Evolutionary conservation across 2,888 invertebrate genomes (phyloP), one percentile per base, ranked within the genome.

Genomic region (Prosopocoilus inquinatus): DNA sequence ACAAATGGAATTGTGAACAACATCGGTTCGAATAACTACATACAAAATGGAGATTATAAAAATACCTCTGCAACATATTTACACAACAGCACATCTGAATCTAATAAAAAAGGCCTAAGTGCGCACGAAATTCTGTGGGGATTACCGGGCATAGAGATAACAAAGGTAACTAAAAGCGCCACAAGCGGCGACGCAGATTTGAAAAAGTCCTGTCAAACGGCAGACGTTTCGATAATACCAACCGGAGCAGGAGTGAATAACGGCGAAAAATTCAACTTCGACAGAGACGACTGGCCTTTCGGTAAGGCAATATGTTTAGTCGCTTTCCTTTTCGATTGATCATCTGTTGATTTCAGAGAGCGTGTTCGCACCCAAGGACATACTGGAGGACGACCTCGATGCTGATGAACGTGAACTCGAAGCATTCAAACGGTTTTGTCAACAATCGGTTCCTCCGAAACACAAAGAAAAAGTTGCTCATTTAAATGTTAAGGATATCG

Each of bases 371-470:
- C 91, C 91, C 44, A 89, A 89, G 77, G 88, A 89, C 72, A 88
- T 91, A 75, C 81, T 89, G 59, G 90, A 91, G 74, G 83, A 89
- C 62, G 89, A 88, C 12, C 81, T 92, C 70, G 91, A 92, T 71
- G 88, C 87, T 53, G 86, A 87, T 35, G 92, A 92, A 69, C 79
- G 89, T 2, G 93, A 93, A 73, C 81, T 92, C 61, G 93, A 94
- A 72, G 89, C 90, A 1, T 91, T 94, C 78, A 94, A 94, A 75
- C 84, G 91, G 13, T 92, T 91, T 77, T 91, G 91, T 65, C 87
- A 89, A 70, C 90, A 90, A 74, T 91, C 91, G 60, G 87, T 91
- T 61, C 88, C 90, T 49, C 85, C 88, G 0, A 85, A 87, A 60
- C 83, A 87, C 65, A 88, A 90, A 71, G 89, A 89, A 61, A 88